These are phyloP conservation scores for Phania funesta DNA, from an alignment of 2,888 invertebrate species.

Conservation along the genomic window DNA sequence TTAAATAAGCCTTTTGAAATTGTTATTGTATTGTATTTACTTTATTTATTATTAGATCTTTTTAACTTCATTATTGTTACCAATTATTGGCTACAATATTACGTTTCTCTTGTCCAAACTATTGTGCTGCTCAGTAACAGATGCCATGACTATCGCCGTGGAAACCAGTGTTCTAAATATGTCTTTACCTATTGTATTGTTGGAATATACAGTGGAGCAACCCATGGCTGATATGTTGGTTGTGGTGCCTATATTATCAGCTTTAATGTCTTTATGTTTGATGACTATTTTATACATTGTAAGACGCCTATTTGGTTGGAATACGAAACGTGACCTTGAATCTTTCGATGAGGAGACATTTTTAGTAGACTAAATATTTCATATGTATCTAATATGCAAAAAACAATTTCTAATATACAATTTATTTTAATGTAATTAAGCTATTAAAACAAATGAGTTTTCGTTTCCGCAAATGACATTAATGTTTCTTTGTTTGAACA, in stretches of 20 bases:
- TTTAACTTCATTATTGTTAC: conserved; percentile 60
- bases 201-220: conserved; percentile 88
- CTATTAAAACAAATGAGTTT: too few relatives aligned
- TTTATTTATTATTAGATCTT: conserved; percentile 54
- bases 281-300: conserved; percentile 83
- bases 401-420: too few relatives aligned
- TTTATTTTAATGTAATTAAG: too few relatives aligned
- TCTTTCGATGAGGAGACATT: conserved; percentile 68
- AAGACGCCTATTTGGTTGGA: conserved; percentile 80
- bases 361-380: conserved; percentile 51
- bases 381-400: too few relatives aligned
- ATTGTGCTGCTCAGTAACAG: conserved; percentile 83
- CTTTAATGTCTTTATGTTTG: conserved; percentile 93
- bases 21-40: background rate
- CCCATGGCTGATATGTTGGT: conserved; percentile 92
- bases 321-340: conserved; percentile 66
- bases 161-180: conserved; percentile 96
- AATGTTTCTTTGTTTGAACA: too few relatives aligned
- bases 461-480: too few relatives aligned
- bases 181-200: conserved; percentile 91
- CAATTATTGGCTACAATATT: conserved; percentile 86
- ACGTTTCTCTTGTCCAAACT: conserved; percentile 84
- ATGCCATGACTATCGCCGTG: conserved; percentile 90
- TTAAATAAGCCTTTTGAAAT: background rate
- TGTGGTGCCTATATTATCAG: conserved; percentile 91